Conservation (phyloP, 2,888 invertebrate genomes). For the Trichopoda pennipes region DNA sequence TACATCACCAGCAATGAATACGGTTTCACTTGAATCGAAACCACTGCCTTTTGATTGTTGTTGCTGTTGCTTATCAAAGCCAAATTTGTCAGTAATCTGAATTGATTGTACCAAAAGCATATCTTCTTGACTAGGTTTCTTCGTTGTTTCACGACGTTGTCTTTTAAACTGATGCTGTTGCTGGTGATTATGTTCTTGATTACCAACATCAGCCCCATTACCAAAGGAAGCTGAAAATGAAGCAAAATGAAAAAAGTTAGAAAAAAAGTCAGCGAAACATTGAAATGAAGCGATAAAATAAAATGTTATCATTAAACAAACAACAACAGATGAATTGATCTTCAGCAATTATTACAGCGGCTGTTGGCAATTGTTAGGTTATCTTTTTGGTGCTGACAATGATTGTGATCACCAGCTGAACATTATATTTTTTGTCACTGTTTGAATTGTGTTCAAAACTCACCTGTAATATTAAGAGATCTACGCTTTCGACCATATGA, state of each 20-base stretch:
- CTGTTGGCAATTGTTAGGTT: background rate
- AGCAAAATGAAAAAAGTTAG: constrained; percentile 14
- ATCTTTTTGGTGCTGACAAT: constrained; percentile 39
- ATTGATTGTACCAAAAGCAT: constrained; percentile 94
- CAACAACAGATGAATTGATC: constrained; percentile 55
- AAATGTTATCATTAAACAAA: constrained; percentile 70
- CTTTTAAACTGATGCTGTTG: constrained; percentile 55
- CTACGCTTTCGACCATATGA: constrained; percentile 90
- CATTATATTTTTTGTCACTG: constrained; percentile 51
- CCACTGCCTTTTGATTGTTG: constrained; percentile 81
- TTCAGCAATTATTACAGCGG: constrained; percentile 50
- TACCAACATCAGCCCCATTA: constrained; percentile 49
- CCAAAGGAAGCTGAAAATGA: constrained; percentile 59
- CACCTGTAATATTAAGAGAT: constrained; percentile 82
- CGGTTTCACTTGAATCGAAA: constrained; percentile 84
- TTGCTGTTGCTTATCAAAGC: constrained; percentile 86
- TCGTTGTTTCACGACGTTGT: constrained; percentile 76
- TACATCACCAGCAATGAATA: constrained; percentile 85
- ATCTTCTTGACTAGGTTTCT: constrained; percentile 85
- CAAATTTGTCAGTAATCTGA: constrained; percentile 95
- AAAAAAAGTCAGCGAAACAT: constrained; percentile 49
- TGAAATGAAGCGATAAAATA: constrained; percentile 70
- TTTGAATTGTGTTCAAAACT: constrained; percentile 63
- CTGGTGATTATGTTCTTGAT: constrained; percentile 55
- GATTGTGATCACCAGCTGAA: constrained; percentile 48